phyloP scores from a whole-genome alignment of 2,888 invertebrate species.

The Kuschelorhynchus macadamiae region DNA sequence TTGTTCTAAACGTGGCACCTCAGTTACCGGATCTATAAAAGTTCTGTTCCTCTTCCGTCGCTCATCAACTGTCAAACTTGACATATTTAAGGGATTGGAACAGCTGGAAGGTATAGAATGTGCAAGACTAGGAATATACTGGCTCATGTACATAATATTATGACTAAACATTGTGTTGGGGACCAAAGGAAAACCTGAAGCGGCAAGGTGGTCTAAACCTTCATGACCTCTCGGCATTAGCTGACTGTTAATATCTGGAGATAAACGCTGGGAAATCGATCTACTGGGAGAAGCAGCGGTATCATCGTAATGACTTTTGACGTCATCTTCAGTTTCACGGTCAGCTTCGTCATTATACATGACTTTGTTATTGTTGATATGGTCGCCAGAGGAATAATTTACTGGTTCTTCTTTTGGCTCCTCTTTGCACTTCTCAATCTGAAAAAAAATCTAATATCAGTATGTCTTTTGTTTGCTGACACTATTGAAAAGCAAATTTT shows the following conservation, averaged over 20 bases:
- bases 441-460: conserved; percentile 50
- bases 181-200: conserved; percentile 81
- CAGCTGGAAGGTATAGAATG: conserved; percentile 72
- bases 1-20: conserved; percentile 93
- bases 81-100: conserved; percentile 72
- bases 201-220: conserved; percentile 67
- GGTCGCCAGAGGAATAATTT: conserved; percentile 69
- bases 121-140: conserved; percentile 80
- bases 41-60: conserved; percentile 96
- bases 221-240: conserved; percentile 63
- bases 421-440: conserved; percentile 63
- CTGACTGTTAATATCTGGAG: conserved; percentile 63
- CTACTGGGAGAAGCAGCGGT: conserved; percentile 49
- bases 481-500: background rate
- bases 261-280: conserved; percentile 59
- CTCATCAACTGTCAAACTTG: conserved; percentile 83
- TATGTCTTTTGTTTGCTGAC: too few species aligned
- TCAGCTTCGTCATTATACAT: conserved; percentile 71
- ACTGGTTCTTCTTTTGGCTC: conserved; percentile 65
- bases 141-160: conserved; percentile 93
- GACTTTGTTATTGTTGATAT: conserved; percentile 72
- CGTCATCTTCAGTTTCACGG: conserved; percentile 61
- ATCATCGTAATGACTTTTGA: conserved; percentile 54
- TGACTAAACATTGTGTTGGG: conserved; percentile 92
- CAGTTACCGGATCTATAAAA: conserved; percentile 99